Percentiles rank a stretch among this genome's conserved stretches.
phyloP scores from a whole-genome alignment of 2,888 invertebrate species.

The Brassicogethes aeneus region DNA sequence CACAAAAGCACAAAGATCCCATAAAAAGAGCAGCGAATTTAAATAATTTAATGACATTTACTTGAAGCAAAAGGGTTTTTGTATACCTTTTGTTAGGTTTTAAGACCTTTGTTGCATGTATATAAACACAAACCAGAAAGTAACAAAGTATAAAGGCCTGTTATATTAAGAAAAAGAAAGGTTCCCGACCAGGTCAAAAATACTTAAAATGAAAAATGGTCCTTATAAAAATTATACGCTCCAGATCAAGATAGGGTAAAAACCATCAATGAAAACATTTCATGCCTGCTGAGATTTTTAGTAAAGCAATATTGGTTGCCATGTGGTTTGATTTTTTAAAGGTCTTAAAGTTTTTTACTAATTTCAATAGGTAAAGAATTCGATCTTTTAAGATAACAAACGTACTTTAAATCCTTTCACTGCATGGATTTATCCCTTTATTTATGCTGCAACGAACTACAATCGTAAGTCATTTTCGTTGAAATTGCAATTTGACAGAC shows the following conservation, averaged over 20 bases:
- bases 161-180: slow-evolving; percentile 10
- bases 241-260: slow-evolving; percentile 20
- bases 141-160: slow-evolving; percentile 23
- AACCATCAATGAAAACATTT: slow-evolving; percentile 14
- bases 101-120: slow-evolving; percentile 22
- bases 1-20: no score
- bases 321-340: not conserved
- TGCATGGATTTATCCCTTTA: not conserved
- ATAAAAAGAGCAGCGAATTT: slow-evolving; percentile 30
- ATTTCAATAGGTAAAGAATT: slow-evolving; percentile 17
- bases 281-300: not conserved
- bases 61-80: slow-evolving; percentile 30
- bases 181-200: not conserved
- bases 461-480: not conserved
- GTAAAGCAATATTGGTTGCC: not conserved
- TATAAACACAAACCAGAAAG: slow-evolving; percentile 25
- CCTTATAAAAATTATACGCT: slow-evolving; percentile 14
- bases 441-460: not conserved
- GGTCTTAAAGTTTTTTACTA: not conserved
- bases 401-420: slow-evolving; percentile 7
- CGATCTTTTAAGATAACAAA: slow-evolving; percentile 30
- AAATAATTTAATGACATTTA: slow-evolving; percentile 36
- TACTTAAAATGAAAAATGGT: slow-evolving; percentile 17
- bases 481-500: not conserved
- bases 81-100: slow-evolving; percentile 27